Conservation (phyloP, 2,113 vertebrate species). For the Eidolon helvum region DNA sequence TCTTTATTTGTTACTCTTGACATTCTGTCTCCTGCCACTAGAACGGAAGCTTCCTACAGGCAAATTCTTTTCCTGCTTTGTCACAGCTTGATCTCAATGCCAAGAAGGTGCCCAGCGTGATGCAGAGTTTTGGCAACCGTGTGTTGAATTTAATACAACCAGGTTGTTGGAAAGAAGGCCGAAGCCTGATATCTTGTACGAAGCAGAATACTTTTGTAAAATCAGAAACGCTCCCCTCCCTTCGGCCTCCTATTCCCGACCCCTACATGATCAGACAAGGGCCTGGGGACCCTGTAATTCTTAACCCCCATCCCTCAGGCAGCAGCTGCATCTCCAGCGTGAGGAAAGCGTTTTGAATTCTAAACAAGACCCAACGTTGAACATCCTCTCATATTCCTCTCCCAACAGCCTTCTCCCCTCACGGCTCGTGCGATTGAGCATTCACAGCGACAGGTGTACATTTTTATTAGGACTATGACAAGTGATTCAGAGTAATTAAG, state of each 20-base stretch:
- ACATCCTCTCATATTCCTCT: background rate
- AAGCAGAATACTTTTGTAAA: background rate
- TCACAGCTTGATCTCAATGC: background rate
- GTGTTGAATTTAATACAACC: background rate
- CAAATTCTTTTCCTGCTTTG: background rate
- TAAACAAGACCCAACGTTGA: conserved; percentile 29
- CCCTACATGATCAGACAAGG: background rate
- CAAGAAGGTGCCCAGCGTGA: background rate
- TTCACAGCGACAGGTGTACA: background rate
- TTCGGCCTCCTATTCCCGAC: background rate
- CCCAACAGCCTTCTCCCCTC: background rate
- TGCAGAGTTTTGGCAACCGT: background rate
- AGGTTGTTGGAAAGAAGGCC: conserved; percentile 49
- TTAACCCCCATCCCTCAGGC: background rate
- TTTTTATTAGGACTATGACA: conserved; percentile 48
- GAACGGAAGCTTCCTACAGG: background rate
- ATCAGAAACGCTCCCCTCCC: background rate
- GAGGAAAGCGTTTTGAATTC: background rate
- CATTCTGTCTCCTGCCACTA: background rate
- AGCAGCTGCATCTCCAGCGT: background rate
- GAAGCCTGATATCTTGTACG: background rate
- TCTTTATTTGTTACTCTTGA: background rate
- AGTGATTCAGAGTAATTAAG: conserved; percentile 55
- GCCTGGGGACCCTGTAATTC: background rate
- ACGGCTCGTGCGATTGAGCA: conserved; percentile 41